Base-by-base conservation (phyloP, 2,113 vertebrate genomes). In the Pycnonotus jocosus region DNA sequence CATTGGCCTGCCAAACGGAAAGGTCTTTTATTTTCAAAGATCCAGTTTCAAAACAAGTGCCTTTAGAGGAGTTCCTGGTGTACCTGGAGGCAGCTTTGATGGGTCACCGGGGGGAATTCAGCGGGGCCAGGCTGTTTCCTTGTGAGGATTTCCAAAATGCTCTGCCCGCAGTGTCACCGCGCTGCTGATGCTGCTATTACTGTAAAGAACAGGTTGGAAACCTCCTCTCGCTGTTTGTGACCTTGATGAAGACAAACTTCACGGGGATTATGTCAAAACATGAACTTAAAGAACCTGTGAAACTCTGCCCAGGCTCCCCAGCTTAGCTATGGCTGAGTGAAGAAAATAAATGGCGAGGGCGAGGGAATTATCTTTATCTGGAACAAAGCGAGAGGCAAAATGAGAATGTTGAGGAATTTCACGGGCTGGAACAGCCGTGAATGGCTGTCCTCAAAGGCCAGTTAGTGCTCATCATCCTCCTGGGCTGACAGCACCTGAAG, bases 1-100 rank as follows among this genome's bases (percentile, higher is more conserved):
- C 82, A 16, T 22, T 95, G 86, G 62, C 78, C 48, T 85, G 94
- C 86, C 86, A 88, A 42, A 51, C 14, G 28, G 47, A 78, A 51
- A 95, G 78, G 72, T n/a, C 64, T 86, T 90, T 92, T 74, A 53
- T 81, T 93, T 92, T 88, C 91, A 90, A 88, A 94, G 80, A 51
- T 38, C 27, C 56, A 3, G 11, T 71, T 90, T 86, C 79, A 70
- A 88, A 88, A 77, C 70, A 86, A 95, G 74, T 37, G 70, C 44
- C 54, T 82, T 76, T 80, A 33, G 3, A 65, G 71, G n/a, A 58
- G 68, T 58, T 50, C 12, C 42, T 77, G 35, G 56, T 86, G 47
- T 40, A 73, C 47, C 72, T 44, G 7, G 50, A 57, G 93, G 84
- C 9, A 57, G 58, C 92, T 94, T 83, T 88, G 85, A 62, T 79